These are phyloP conservation scores for Drosophila ironensis DNA, from an alignment of 1,140 invertebrate genomes.

Conservation along the genomic window DNA sequence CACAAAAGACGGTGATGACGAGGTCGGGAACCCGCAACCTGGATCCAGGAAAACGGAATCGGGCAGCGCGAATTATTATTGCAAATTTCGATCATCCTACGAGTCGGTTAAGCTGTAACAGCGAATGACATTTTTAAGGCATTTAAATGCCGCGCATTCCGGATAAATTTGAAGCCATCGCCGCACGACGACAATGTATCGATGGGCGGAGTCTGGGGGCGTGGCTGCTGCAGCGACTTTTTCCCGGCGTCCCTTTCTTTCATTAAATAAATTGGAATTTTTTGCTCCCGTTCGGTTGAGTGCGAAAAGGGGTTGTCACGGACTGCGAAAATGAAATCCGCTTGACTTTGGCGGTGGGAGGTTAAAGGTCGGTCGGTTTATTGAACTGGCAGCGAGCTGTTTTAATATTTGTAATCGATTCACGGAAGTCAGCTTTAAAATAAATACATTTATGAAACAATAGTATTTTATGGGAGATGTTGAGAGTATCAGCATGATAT, in stretches of 20 bases:
- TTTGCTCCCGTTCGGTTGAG: constrained; percentile 1
- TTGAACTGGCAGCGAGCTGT: neutral
- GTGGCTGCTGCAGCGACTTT: constrained; percentile 7
- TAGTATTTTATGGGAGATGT: no score
- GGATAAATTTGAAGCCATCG: neutral
- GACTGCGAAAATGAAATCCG: constrained; percentile 7
- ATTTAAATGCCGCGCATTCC: constrained; percentile 53
- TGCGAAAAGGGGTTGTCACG: constrained; percentile 3
- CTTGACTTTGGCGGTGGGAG: constrained; percentile 1
- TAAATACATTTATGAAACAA: no score
- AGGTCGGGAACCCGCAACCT: constrained; percentile 20
- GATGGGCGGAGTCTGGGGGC: neutral
- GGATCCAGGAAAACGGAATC: constrained; percentile 51
- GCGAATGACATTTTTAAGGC: constrained; percentile 70
- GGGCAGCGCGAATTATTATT: constrained; percentile 65
- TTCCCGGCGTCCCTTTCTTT: constrained; percentile 29
- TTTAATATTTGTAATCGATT: constrained; percentile 1
- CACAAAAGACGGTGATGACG: constrained; percentile 45
- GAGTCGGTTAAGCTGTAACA: constrained; percentile 23
- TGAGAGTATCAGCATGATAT: no score
- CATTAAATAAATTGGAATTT: constrained; percentile 65
- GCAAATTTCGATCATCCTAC: constrained; percentile 35
- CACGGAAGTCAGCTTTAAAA: neutral
- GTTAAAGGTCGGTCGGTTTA: neutral
- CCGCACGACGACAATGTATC: neutral